Base-by-base conservation (phyloP, 2,113 vertebrate genomes). In the Tychaedon coryphoeus region DNA sequence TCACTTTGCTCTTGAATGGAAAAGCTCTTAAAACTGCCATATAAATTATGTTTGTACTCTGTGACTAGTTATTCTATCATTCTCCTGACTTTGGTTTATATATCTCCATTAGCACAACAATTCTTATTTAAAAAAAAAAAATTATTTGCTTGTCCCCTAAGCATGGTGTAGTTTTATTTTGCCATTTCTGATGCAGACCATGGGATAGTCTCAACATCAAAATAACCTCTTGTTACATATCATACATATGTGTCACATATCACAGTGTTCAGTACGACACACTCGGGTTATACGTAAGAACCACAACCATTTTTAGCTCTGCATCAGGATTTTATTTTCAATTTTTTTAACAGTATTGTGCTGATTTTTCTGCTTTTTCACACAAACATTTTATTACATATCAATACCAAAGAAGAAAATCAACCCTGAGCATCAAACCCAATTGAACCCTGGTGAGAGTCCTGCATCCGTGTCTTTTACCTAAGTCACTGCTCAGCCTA, bases 361-460 rank as follows among this genome's bases (percentile, higher is more conserved):
- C 28, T 77, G 24, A 14, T 78, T 90, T 19, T 85, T 88, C 36
- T 79, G 36, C 13, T 48, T 95, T 87, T 86, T 61, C 48, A 36
- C 29, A 6, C 31, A 70, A 83, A 62, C 14, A 14, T 70, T 85
- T 90, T 57, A 19, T 80, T 74, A 38, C 58, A 13, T 67, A 71
- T 40, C 70, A 86, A 73, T 94, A 85, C 90, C 90, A 96, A 94
- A 95, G 94, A 93, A 84, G 47, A 88, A 88, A 79, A 61, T 51
- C 28, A 57, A 29, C 67, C 61, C 62, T 33, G 22, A 67, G 34
- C 65, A 53, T 62, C 80, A 42, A 58, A 36, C 33, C 24, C 31
- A 34, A 3, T 20, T 8, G 16, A 42, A 33, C 2, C 6, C 25
- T 51, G 56, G 6, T 2, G 5, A 67, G 29, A 12, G 24, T 66